Base-by-base conservation (phyloP, 2,888 invertebrate genomes). In the Melanargia galathea region DNA sequence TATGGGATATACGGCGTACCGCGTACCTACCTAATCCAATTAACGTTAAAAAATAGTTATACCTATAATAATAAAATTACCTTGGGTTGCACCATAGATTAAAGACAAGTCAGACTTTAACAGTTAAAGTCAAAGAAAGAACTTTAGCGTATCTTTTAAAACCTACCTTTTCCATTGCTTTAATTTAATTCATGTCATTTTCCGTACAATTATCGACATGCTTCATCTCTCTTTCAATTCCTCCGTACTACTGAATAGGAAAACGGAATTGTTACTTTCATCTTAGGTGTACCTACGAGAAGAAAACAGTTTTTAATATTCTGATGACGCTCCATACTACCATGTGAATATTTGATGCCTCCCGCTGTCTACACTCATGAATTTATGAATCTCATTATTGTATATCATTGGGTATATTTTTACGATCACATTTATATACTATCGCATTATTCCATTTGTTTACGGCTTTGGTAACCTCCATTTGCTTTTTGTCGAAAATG, bases 301-400 rank as follows among this genome's bases (percentile, higher is more conserved):
- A 63, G 60, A 61, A 78, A 79, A 79, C 79, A 80, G 62, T 78
- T 80, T 83, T 80, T 79, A 81, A 83, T 80, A 83, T 82, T 80
- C 79, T 72, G 76, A 79, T 78, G 74, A 77, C 73, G 75, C 73
- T 64, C 71, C 71, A 67, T n/a, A n/a, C n/a, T 65, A 66, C 60
- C 40, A 65, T 57, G 67, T 63, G 82, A 81, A 82, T 83, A 78
- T 78, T 77, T 77, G 74, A 81, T 80, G 77, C 68, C 70, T 70
- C 70, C 61, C 61, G 60, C 59, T 66, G 66, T 70, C 68, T 71
- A 62, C 63, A 61, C 70, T 74, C 75, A 78, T 80, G 83, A 82
- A 84, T 84, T 79, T 81, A 84, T 83, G 81, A 82, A 83, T 82
- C 72, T 74, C 77, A 83, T 84, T 82, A 82, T 78, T 79, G 70